These are phyloP conservation scores for Amblyopsis hoosieri DNA, from an alignment of 2,797 vertebrate species.

Conservation along the genomic window DNA sequence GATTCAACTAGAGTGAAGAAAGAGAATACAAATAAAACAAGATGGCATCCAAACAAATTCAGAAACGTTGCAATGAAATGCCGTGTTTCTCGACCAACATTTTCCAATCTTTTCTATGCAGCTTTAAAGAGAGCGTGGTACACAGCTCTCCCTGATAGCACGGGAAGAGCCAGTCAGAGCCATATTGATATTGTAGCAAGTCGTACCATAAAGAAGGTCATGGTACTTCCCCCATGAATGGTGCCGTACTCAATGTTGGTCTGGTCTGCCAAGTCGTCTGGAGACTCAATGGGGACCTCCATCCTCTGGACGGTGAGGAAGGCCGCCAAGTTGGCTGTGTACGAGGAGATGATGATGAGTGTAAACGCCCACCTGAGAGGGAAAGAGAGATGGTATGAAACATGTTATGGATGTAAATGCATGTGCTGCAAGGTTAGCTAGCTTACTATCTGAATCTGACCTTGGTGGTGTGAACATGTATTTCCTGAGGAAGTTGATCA, in stretches of 20 bases:
- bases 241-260: slow-evolving; percentile 96
- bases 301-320: slow-evolving; percentile 95
- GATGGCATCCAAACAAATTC: too few species aligned
- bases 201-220: slow-evolving; percentile 95
- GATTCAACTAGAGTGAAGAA: too few species aligned
- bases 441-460: too few species aligned
- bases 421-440: too few species aligned
- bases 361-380: slow-evolving; percentile 90
- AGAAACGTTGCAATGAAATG: too few species aligned
- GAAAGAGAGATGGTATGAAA: neutral
- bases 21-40: too few species aligned
- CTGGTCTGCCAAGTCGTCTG: slow-evolving; percentile 91
- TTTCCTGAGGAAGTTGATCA: too few species aligned
- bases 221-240: slow-evolving; percentile 93
- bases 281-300: slow-evolving; percentile 93
- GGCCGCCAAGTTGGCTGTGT: slow-evolving; percentile 94
- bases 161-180: neutral
- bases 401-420: neutral
- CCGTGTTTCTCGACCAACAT: too few species aligned
- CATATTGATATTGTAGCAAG: neutral
- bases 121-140: neutral
- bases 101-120: too few species aligned
- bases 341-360: slow-evolving; percentile 95
- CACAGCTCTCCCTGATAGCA: neutral
- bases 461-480: too few species aligned